Evolutionary conservation across 2,113 vertebrate species (phyloP), one percentile per base, ranked within the genome.

Genomic region (Clarias batrachus): DNA sequence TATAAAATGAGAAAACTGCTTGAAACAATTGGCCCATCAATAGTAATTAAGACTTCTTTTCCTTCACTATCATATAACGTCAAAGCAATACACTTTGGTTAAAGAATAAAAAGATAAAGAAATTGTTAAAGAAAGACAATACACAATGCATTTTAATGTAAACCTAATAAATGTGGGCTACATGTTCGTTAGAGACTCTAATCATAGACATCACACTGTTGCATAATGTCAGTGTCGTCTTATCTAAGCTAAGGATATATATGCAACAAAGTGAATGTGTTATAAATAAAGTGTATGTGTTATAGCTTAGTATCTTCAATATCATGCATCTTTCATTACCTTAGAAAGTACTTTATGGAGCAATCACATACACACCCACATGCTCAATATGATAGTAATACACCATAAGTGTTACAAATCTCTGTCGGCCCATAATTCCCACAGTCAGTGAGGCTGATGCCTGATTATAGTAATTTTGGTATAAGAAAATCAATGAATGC

Each of bases 381-480:
- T 0, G 1, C 11, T 41, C 56, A 59, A 21, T 21, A 56, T 52
- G 25, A 80, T 54, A 54, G 68, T 33, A 60, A 79, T 73, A 84
- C 60, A 66, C 82, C 37, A 71, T 54, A 82, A 80, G 83, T 56
- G 85, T 62, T 65, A 60, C 77, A 81, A 81, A 81, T 89, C 59
- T 65, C 78, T 81, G 66, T 77, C 68, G 65, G 80, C 82, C 81
- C 85, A 77, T 89, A 84, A 89, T 87, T 89, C 82, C 9, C 68
- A 60, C 77, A 60, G 79, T 89, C 88, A 76, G 56, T 14, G 16
- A 83, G 74, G n/a, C 57, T 81, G 85, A 84, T 85, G 82, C 65
- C 66, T 89, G 88, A 89, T 89, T 89, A 89, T 87, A 87, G 85
- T 87, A 52, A 87, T 89, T 83, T 87, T 84, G 30, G 7, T 85